Evolutionary conservation across 2,113 vertebrate genomes (phyloP).

Genomic region (Seriola quinqueradiata): DNA sequence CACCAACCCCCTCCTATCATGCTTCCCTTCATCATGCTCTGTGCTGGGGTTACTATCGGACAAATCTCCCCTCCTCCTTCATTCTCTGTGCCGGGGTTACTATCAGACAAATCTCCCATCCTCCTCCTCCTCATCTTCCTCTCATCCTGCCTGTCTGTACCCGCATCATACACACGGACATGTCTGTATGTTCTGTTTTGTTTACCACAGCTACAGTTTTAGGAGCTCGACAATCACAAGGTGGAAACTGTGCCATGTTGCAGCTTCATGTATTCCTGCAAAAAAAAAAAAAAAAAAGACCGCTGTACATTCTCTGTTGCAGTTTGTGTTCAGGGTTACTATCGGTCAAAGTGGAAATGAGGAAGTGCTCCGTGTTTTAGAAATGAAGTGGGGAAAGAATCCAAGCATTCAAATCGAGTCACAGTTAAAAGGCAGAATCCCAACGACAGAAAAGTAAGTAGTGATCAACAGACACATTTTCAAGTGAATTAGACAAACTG

Average conservation of each 20-base stretch:
- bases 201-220: background rate
- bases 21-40: conserved; percentile 30
- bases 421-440: background rate
- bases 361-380: conserved; percentile 8
- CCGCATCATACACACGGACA: background rate
- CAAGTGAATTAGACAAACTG: conserved; percentile 1
- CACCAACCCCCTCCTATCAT: conserved; percentile 37
- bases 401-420: background rate
- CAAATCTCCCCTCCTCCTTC: conserved; percentile 71
- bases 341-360: conserved; percentile 50
- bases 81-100: conserved; percentile 73
- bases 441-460: background rate
- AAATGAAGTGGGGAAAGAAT: background rate
- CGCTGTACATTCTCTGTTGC: background rate
- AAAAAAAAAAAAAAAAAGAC: background rate
- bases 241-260: background rate
- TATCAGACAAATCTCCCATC: conserved; percentile 74
- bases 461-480: background rate
- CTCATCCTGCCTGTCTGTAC: conserved; percentile 14
- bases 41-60: conserved; percentile 83
- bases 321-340: conserved; percentile 48
- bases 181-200: background rate
- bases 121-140: conserved; percentile 20
- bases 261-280: conserved; percentile 16
- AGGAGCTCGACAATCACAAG: background rate